Percentiles rank a stretch among this genome's conserved stretches.
phyloP scores from a whole-genome alignment of 2,113 vertebrate genomes.

The Elaphurus davidianus region DNA sequence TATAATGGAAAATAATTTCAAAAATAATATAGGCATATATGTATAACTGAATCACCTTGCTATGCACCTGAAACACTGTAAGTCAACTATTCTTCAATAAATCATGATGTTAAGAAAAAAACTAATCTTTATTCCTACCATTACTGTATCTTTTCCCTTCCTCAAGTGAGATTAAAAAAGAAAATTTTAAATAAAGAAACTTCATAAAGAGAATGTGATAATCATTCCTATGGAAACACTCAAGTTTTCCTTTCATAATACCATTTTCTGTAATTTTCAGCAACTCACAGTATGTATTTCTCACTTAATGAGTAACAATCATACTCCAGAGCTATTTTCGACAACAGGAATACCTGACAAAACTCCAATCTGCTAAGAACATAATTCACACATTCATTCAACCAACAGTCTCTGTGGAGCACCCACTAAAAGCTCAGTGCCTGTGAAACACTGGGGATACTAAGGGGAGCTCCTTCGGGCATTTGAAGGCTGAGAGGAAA shows the following conservation, averaged over 20 bases:
- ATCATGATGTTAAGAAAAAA: neutral
- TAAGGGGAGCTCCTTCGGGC: neutral
- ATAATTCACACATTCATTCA: neutral
- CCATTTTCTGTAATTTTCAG: neutral
- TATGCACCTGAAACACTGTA: neutral
- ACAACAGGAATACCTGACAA: neutral
- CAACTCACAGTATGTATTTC: neutral
- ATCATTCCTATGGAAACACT: neutral
- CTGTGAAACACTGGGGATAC: neutral
- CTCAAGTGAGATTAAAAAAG: neutral
- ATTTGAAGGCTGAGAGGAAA: neutral
- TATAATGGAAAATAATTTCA: neutral
- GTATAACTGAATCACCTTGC: neutral
- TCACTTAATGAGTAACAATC: neutral
- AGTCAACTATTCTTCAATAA: neutral
- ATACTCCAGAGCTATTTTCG: neutral
- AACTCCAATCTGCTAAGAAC: neutral
- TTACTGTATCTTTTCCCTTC: neutral
- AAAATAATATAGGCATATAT: neutral
- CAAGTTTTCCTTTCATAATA: neutral
- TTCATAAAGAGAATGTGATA: neutral
- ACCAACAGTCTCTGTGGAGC: neutral
- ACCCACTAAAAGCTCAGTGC: neutral
- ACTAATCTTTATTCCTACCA: neutral
- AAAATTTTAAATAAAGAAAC: neutral